Base-by-base conservation (phyloP, 1,140 invertebrate genomes). In the Rhysida immarginata region DNA sequence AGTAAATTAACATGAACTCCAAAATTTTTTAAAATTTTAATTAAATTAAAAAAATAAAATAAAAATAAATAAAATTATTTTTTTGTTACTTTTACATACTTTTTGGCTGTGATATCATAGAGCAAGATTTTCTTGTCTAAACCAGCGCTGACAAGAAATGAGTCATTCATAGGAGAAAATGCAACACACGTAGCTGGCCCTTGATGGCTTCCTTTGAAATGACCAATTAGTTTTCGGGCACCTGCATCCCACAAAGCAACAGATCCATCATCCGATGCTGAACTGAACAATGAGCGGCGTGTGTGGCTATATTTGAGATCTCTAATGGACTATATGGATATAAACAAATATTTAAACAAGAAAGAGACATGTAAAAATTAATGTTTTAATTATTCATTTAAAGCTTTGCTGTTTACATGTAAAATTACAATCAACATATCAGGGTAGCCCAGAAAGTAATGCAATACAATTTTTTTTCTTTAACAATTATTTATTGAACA, bases 131-230 rank as follows among this genome's bases (percentile, higher is more conserved):
- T 62, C 55, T 72, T 71, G 58, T 74, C 71, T 29, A 72, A 66
- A 2, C 71, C 71, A 2, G 69, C 70, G 56, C 65, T 69, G 49
- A 68, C 63, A 51, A 74, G 64, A 1, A 74, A 59, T 51, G 68
- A 64, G 44, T 69, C 65, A 58, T 72, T 73, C 53, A 72, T 61
- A 13, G 70, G 71, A 26, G 71, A 74, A 58, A 74, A 74, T 3
- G 65, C 65, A 1, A 74, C 59, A 18, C 64, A 65, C 5, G 63
- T 66, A 5, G 66, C 67, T 2, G 71, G 67, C 3, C 69, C 67
- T n/a, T 58, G 43, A 60, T 72, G 71, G 16, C 61, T 27, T 26
- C 26, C 54, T 14, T 41, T 57, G 45, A 70, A 72, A 25, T 61
- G 58, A 54, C 70, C 68, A 1, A 68, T 35, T 8, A 67, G 58